Evolutionary conservation across 2,888 invertebrate species (phyloP).

Genomic region (Drosophila paramelanica): DNA sequence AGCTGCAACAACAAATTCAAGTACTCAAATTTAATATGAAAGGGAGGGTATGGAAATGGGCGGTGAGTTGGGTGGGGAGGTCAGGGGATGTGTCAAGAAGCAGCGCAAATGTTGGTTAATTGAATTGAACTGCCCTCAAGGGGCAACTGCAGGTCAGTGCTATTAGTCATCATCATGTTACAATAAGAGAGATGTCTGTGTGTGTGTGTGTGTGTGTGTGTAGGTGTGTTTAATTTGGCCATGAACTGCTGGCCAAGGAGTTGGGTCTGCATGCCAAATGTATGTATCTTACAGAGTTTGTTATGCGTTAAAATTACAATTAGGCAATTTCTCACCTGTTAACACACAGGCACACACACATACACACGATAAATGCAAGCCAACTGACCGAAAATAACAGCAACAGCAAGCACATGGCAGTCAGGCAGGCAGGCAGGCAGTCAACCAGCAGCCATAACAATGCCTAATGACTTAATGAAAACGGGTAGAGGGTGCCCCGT

Average conservation of each 20-base stretch:
- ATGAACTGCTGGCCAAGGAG: slow-evolving; percentile 35
- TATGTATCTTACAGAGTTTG: slow-evolving; percentile 32
- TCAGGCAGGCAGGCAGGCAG: slow-evolving; percentile 16
- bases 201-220: neutral
- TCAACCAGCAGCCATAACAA: slow-evolving; percentile 61
- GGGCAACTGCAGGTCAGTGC: slow-evolving; percentile 48
- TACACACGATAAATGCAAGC: slow-evolving; percentile 25
- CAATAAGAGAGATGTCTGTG: slow-evolving; percentile 15
- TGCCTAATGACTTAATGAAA: slow-evolving; percentile 79
- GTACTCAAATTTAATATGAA: slow-evolving; percentile 30
- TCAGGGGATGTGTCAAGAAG: neutral
- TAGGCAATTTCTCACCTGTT: slow-evolving; percentile 81
- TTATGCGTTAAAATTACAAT: slow-evolving; percentile 77
- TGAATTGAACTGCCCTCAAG: slow-evolving; percentile 67
- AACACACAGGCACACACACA: slow-evolving; percentile 36
- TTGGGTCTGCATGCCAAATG: slow-evolving; percentile 15
- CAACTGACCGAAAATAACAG: slow-evolving; percentile 40
- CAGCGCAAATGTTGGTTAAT: slow-evolving; percentile 49
- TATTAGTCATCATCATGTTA: slow-evolving; percentile 53
- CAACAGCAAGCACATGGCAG: slow-evolving; percentile 28
- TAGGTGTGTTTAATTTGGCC: slow-evolving; percentile 22
- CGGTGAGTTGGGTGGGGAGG: neutral
- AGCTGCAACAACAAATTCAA: slow-evolving; percentile 36
- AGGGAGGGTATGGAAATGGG: neutral
- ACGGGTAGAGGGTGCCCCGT: slow-evolving; percentile 41